These are phyloP conservation scores for Tetrapedia diversipes DNA, from an alignment of 2,888 invertebrate genomes.

Conservation along the genomic window DNA sequence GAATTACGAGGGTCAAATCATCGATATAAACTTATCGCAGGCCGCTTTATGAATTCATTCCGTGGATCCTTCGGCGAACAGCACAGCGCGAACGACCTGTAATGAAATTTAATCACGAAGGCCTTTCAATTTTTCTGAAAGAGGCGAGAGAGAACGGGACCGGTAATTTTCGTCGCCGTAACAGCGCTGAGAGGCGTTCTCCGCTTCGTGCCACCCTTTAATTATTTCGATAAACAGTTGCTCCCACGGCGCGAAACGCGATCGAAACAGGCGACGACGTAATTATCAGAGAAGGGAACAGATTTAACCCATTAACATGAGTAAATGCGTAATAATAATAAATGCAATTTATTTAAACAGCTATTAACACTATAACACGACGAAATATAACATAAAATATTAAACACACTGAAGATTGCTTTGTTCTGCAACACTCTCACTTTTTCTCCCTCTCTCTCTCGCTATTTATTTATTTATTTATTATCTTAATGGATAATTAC, in stretches of 20 bases:
- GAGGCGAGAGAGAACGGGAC: not conserved
- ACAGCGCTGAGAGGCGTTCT: not conserved
- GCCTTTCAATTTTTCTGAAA: slow-evolving; percentile 17
- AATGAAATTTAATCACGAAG: slow-evolving; percentile 37
- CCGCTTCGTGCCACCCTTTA: not conserved
- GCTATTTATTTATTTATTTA: too few species aligned
- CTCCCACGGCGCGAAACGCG: not conserved
- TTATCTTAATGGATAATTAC: too few species aligned
- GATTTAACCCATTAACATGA: too few species aligned
- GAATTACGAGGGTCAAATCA: too few species aligned
- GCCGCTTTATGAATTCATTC: slow-evolving; percentile 13
- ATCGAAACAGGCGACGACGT: not conserved
- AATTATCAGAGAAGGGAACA: not conserved
- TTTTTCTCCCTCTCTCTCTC: too few species aligned
- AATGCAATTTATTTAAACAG: slow-evolving; percentile 6
- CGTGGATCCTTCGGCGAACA: slow-evolving; percentile 1
- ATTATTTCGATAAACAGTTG: slow-evolving; percentile 34
- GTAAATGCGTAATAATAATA: too few species aligned
- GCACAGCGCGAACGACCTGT: slow-evolving; percentile 1
- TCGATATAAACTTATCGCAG: not conserved
- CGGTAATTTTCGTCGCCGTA: slow-evolving; percentile 19
- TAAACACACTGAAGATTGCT: too few species aligned
- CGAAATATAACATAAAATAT: too few species aligned
- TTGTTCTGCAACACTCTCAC: too few species aligned
- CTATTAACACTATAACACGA: too few species aligned